phyloP scores from a whole-genome alignment of 2,113 vertebrate species.

The Ranitomeya imitator region DNA sequence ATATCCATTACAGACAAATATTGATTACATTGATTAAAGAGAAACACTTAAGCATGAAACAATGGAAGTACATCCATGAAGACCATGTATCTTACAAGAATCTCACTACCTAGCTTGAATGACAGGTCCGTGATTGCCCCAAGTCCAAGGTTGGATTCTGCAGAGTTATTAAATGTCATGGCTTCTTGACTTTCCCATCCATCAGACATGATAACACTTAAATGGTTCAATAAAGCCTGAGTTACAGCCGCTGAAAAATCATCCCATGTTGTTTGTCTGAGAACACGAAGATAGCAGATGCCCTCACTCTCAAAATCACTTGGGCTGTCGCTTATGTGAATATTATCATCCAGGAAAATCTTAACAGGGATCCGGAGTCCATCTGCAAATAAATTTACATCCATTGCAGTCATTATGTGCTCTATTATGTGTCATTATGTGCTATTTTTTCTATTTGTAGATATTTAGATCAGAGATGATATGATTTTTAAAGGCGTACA shows the following conservation, averaged over 20 bases:
- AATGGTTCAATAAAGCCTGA: constrained; percentile 77
- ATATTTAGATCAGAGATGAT: not conserved
- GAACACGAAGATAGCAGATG: constrained; percentile 76
- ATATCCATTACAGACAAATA: not conserved
- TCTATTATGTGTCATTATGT: not conserved
- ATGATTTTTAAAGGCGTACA: not conserved
- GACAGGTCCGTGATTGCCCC: constrained; percentile 71
- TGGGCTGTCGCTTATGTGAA: constrained; percentile 65
- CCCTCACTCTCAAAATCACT: constrained; percentile 74
- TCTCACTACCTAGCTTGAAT: constrained; percentile 75
- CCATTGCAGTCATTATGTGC: not conserved
- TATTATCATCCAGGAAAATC: constrained; percentile 74
- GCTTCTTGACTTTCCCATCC: constrained; percentile 77
- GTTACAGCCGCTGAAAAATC: constrained; percentile 79
- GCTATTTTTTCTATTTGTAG: not conserved
- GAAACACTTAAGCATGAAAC: not conserved
- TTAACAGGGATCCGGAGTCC: constrained; percentile 77
- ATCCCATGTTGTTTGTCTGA: constrained; percentile 79
- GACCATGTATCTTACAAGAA: not conserved
- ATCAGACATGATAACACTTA: constrained; percentile 76
- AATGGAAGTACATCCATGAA: not conserved
- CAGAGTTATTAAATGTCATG: constrained; percentile 65
- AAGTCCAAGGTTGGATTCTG: constrained; percentile 75
- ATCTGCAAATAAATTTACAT: constrained; percentile 71
- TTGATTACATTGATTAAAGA: not conserved